Conservation (phyloP, 2,113 vertebrate genomes). For the Asarcornis scutulata region DNA sequence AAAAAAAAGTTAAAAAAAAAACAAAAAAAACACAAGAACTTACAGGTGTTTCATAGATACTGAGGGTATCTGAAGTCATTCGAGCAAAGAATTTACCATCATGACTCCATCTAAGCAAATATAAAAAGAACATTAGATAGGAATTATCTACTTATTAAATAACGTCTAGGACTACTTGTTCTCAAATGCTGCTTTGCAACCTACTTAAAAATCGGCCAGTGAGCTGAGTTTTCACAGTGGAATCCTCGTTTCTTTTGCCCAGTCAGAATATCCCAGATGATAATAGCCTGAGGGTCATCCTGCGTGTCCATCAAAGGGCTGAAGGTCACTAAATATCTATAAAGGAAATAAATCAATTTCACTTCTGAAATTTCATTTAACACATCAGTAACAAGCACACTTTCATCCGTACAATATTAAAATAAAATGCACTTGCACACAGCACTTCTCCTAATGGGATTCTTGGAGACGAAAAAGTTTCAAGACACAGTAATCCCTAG, state of each 20-base stretch:
- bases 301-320: conserved; percentile 97
- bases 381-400: background rate
- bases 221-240: conserved; percentile 97
- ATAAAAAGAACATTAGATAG: background rate
- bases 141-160: background rate
- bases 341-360: background rate
- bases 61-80: conserved; percentile 95
- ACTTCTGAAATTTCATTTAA: background rate
- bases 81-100: conserved; percentile 98
- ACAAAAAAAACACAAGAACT: conserved; percentile 47
- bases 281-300: conserved; percentile 98
- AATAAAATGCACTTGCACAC: background rate
- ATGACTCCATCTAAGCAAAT: conserved; percentile 90
- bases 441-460: background rate
- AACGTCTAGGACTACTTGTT: background rate
- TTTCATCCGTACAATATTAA: background rate
- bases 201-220: conserved; percentile 99
- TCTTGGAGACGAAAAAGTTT: background rate
- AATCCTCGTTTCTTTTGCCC: conserved; percentile 98
- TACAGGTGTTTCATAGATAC: conserved; percentile 98
- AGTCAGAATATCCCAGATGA: conserved; percentile 98
- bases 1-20: conserved; percentile 52
- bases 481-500: background rate
- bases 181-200: conserved; percentile 25
- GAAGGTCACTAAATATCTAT: conserved; percentile 95